These are phyloP conservation scores for Spondyliosoma cantharus DNA, from an alignment of 2,797 vertebrate species.

Conservation along the genomic window DNA sequence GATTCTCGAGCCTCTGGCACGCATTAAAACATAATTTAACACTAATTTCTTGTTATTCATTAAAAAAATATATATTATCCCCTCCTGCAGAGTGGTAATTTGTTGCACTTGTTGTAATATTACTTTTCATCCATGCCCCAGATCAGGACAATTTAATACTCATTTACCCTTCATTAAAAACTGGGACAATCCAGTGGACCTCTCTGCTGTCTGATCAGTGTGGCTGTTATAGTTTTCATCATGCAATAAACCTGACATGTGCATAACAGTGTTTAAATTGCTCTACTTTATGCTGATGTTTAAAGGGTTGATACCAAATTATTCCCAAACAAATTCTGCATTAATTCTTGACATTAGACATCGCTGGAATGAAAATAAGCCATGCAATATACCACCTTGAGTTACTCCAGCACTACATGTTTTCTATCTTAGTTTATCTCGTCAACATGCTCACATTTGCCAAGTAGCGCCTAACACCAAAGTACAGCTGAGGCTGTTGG, in stretches of 20 bases:
- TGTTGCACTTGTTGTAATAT: slow-evolving; percentile 23
- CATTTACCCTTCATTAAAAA: slow-evolving; percentile 28
- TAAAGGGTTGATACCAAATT: background rate
- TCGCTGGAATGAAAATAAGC: background rate
- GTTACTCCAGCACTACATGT: background rate
- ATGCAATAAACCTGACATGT: background rate
- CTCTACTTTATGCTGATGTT: background rate
- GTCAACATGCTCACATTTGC: background rate
- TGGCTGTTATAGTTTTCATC: background rate
- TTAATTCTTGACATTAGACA: background rate
- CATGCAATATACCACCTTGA: background rate
- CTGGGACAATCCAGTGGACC: background rate
- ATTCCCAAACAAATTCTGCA: background rate
- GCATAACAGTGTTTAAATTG: background rate
- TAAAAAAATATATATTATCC: slow-evolving; percentile 33
- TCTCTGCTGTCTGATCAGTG: background rate
- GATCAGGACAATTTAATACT: slow-evolving; percentile 23
- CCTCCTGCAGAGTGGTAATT: slow-evolving; percentile 29
- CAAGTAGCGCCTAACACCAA: background rate
- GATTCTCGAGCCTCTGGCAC: slow-evolving; percentile 35
- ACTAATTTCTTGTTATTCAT: slow-evolving; percentile 51
- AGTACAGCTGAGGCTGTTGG: background rate
- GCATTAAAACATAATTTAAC: slow-evolving; percentile 43
- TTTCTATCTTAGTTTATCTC: background rate
- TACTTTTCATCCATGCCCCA: slow-evolving; percentile 13